Evolutionary conservation across 2,113 vertebrate genomes (phyloP), one percentile per base, ranked within the genome.

Genomic region (Salvator merianae): DNA sequence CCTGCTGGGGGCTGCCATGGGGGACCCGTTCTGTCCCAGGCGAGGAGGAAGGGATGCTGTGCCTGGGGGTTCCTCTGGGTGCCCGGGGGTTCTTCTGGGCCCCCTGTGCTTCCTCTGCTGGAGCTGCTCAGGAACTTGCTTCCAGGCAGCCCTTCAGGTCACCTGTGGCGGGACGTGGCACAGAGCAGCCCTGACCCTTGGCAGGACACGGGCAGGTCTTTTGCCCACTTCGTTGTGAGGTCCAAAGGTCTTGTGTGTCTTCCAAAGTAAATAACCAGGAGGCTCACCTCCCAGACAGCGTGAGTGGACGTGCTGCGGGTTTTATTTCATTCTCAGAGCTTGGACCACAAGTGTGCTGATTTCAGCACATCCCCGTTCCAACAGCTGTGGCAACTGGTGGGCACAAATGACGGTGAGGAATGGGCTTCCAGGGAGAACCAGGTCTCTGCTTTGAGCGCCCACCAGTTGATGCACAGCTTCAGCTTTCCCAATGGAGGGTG

Each of bases 271-370:
- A 50, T 22, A 34, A 30, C 10, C 4, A 65, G 66, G 63, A 36
- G 28, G 4, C 9, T 13, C 26, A 2, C 4, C 28, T 38, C 3
- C 34, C n/a, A n/a, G n/a, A 24, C 28, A 12, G 1, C 1, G 26
- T 43, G 28, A 30, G 2, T 68, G 4, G 12, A 30, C 38, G 12
- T 2, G 9, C 4, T 30, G 30, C 18, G 26, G 16, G 4, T 20
- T 18, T n/a, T 7, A 16, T n/a, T n/a, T n/a, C n/a, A n/a, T n/a
- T n/a, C n/a, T n/a, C n/a, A n/a, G n/a, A n/a, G 55, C 55, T 20
- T 16, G 55, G 55, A 59, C 18, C 55, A 4, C 55, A 13, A 59
- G 16, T 20, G 4, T 5, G 43, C 43, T 47, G 43, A 47, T 47
- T 47, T 9, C 43, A 47, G 43, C 43, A 47, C 10, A 9, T 47